A percentile compares a stretch with the other conserved stretches of the same genome.
Evolutionary conservation across 2,797 vertebrate genomes (phyloP).

Genomic region (Intellagama lesueurii): DNA sequence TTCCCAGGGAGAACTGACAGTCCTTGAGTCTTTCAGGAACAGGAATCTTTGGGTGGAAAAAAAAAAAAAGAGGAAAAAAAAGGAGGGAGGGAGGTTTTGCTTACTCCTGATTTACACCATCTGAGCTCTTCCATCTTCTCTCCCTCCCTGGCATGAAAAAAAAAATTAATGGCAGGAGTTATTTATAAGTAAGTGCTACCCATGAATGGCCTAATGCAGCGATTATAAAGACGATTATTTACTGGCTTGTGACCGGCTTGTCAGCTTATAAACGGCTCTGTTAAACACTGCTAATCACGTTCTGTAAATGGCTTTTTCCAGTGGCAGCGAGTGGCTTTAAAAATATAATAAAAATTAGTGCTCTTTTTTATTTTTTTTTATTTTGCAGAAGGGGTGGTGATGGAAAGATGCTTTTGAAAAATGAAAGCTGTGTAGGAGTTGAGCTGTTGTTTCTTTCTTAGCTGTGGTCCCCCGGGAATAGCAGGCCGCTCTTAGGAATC

Average conservation of each 20-base stretch:
- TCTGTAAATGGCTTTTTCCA: conserved; percentile 53
- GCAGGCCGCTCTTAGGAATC: background rate
- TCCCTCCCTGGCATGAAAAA: rapidly evolving
- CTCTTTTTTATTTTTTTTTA: background rate
- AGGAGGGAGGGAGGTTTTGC: no score
- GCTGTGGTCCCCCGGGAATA: background rate
- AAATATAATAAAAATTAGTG: no score
- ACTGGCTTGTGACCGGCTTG: conserved; percentile 55
- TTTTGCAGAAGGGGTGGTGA: background rate
- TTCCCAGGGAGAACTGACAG: no score
- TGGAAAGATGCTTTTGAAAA: background rate
- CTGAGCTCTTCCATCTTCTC: background rate
- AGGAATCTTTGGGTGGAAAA: no score
- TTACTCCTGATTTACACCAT: background rate
- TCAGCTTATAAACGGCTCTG: conserved; percentile 67
- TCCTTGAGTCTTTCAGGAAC: no score
- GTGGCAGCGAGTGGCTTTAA: conserved; percentile 43
- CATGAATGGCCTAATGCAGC: background rate
- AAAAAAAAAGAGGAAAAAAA: no score
- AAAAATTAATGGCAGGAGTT: conserved; percentile 10
- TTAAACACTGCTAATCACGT: conserved; percentile 66
- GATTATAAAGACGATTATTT: conserved; percentile 40
- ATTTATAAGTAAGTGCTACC: conserved; percentile 29
- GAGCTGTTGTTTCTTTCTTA: background rate
- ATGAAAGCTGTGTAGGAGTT: background rate